Percentiles rank a stretch among this genome's conserved stretches.
These are phyloP conservation scores for Xyrauchen texanus DNA, from an alignment of 2,113 vertebrate species.

Conservation along the genomic window DNA sequence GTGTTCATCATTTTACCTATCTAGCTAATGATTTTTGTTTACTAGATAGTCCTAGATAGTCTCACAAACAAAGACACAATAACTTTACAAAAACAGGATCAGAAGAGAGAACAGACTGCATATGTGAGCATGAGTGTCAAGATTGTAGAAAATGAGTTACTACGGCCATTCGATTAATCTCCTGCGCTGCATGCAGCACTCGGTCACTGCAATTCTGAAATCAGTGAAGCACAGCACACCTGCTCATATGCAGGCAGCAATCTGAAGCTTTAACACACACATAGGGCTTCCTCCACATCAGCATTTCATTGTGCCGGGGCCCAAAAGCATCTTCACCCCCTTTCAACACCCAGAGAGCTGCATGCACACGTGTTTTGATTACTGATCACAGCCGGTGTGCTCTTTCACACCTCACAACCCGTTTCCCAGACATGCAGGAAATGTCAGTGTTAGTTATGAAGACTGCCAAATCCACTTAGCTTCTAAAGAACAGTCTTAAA, in stretches of 20 bases:
- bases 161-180: slow-evolving; percentile 17
- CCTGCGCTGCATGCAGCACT: not conserved
- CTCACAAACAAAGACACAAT: too few species aligned
- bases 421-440: slow-evolving; percentile 50
- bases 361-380: slow-evolving; percentile 66
- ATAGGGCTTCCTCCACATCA: too few species aligned
- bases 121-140: not conserved
- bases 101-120: not conserved
- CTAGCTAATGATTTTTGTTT: too few species aligned
- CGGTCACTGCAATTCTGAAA: slow-evolving; percentile 24
- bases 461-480: slow-evolving; percentile 23
- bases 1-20: too few species aligned
- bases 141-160: not conserved
- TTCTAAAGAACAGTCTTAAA: not conserved
- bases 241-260: slow-evolving; percentile 22
- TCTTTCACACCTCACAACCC: slow-evolving; percentile 53
- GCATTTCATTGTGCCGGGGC: too few species aligned
- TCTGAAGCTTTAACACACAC: slow-evolving; percentile 46
- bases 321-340: not conserved
- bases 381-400: slow-evolving; percentile 56
- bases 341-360: slow-evolving; percentile 52
- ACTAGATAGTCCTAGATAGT: too few species aligned
- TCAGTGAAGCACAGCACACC: slow-evolving; percentile 30
- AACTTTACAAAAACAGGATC: too few species aligned
- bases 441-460: slow-evolving; percentile 47